Evolutionary conservation across 2,113 vertebrate genomes (phyloP).

Genomic region (Alligator mississippiensis): DNA sequence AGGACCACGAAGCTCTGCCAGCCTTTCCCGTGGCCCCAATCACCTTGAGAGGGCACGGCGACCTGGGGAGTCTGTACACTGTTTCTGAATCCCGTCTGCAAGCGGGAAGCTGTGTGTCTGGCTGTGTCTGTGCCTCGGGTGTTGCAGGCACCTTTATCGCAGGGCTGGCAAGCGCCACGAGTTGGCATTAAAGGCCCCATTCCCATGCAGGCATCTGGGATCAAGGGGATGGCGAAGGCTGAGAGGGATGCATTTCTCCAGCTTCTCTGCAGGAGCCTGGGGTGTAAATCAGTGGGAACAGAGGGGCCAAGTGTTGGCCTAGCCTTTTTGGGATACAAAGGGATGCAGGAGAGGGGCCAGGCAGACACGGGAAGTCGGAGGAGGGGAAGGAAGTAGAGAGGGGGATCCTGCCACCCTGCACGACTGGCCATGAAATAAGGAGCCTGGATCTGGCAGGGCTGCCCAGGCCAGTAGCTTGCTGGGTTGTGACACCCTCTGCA

Average conservation of each 20-base stretch:
- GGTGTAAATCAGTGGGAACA: background rate
- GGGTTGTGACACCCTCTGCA: no score
- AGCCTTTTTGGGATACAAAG: no score
- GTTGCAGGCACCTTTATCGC: no score
- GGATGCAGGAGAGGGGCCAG: background rate
- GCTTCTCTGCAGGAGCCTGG: fast-evolving
- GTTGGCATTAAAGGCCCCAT: no score
- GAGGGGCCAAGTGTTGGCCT: fast-evolving
- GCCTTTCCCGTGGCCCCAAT: background rate
- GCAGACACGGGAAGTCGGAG: no score
- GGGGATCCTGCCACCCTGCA: background rate
- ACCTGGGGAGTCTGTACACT: background rate
- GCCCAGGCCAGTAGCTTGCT: no score
- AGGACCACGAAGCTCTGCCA: background rate
- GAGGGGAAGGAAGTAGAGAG: background rate
- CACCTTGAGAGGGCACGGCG: background rate
- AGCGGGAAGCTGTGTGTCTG: background rate
- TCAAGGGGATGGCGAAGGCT: no score
- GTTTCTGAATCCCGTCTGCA: background rate
- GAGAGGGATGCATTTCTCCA: no score
- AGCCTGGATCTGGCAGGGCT: background rate
- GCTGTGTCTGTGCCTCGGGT: background rate
- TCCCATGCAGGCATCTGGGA: no score
- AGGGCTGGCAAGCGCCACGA: no score
- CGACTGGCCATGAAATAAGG: background rate